A percentile compares a stretch with the other conserved stretches of the same genome.
Evolutionary conservation across 1,140 invertebrate species (phyloP).

Genomic region (Drosophila hydei): DNA sequence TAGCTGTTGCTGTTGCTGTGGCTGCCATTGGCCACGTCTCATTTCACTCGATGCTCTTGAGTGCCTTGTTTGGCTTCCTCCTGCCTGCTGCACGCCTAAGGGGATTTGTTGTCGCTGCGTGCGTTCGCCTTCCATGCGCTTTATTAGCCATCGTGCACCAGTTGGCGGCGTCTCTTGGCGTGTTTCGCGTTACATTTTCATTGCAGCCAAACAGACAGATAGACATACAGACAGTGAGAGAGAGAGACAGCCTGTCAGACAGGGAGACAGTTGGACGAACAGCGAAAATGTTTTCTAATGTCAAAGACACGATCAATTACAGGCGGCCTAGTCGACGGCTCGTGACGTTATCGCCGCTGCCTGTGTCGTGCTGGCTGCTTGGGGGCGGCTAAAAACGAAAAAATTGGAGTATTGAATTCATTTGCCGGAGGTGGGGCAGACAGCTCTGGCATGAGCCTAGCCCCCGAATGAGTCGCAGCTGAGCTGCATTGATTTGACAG

Average conservation of each 20-base stretch:
- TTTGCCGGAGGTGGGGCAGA: neutral
- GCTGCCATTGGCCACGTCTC: constrained; percentile 41
- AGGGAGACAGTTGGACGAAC: constrained; percentile 6
- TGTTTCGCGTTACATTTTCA: constrained; percentile 52
- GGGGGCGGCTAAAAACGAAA: neutral
- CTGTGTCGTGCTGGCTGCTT: neutral
- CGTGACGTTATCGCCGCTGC: constrained; percentile 42
- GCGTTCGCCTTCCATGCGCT: constrained; percentile 51
- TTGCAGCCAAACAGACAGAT: constrained; percentile 18
- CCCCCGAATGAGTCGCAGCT: constrained; percentile 20
- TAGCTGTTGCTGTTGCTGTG: constrained; percentile 5
- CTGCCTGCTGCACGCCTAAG: constrained; percentile 49
- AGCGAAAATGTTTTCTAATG: constrained; percentile 50
- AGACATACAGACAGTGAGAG: neutral
- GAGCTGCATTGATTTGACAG: constrained; percentile 29
- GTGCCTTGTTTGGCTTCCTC: constrained; percentile 51
- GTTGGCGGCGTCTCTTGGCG: constrained; percentile 52
- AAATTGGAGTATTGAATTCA: constrained; percentile 3
- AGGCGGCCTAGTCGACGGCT: constrained; percentile 38
- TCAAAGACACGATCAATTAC: constrained; percentile 57
- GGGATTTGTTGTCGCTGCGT: constrained; percentile 54
- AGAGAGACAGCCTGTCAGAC: neutral
- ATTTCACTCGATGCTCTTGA: constrained; percentile 42
- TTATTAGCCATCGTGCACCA: constrained; percentile 55
- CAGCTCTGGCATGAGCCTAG: constrained; percentile 11